A percentile compares a stretch with the other conserved stretches of the same genome.
Evolutionary conservation across 2,113 vertebrate genomes (phyloP).

Genomic region (Elaphurus davidianus): DNA sequence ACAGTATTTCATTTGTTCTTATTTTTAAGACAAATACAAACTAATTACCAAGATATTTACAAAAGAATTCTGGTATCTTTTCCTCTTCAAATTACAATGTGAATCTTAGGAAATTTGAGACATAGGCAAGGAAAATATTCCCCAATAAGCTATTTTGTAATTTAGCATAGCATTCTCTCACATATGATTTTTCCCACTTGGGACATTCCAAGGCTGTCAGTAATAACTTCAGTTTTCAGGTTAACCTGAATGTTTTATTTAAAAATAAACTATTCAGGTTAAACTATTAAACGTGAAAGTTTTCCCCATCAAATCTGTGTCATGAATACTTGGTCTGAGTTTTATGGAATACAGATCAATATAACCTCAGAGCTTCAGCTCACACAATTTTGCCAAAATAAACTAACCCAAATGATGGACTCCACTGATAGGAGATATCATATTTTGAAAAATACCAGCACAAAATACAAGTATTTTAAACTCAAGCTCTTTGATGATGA

Average conservation of each 20-base stretch:
- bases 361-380: conserved; percentile 37
- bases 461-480: conserved; percentile 63
- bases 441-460: conserved; percentile 63
- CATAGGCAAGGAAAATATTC: neutral
- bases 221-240: neutral
- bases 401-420: conserved; percentile 59
- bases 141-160: neutral
- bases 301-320: conserved; percentile 17
- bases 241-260: neutral
- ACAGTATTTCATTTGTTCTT: neutral
- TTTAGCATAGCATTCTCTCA: neutral
- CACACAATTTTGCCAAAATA: conserved; percentile 61
- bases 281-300: neutral
- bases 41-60: conserved; percentile 6
- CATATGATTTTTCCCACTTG: neutral
- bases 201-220: neutral
- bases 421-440: conserved; percentile 56
- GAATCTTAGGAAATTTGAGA: neutral
- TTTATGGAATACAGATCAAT: conserved; percentile 53
- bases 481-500: conserved; percentile 53
- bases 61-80: neutral
- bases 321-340: conserved; percentile 25
- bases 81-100: neutral
- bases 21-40: neutral
- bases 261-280: neutral